Evolutionary conservation across 2,888 invertebrate genomes (phyloP), one percentile per base, ranked within the genome.

Genomic region (Lottia gigantea): DNA sequence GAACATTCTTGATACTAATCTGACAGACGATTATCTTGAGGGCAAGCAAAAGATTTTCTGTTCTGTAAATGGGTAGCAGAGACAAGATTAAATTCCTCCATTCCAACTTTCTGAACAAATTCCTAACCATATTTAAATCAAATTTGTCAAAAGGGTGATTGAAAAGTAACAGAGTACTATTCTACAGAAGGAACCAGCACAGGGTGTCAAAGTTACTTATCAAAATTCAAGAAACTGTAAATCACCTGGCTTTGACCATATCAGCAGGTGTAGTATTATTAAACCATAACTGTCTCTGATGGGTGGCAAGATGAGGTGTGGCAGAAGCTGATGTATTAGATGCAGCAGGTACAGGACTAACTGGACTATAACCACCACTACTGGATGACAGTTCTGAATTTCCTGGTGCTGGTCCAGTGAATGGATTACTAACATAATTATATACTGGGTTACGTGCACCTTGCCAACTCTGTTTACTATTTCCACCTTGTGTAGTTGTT

Each of bases 301-400:
- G 55, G 11, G 11, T 19, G 55, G 55, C 55, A 55, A 55, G 55
- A 55, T 23, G 19, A 19, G 55, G 55, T 23, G 19, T 55, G 23
- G 55, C 40, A 46, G 62, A 40, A 19, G 62, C 31, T 26, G 71
- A 62, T 62, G 31, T 66, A 49, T 47, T 46, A 31, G 67, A 46
- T 15, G 46, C 25, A 15, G 46, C 46, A 55, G 55, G 64, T 16
- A 70, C 83, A 14, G 83, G 83, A 26, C 81, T 83, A 71, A 83
- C 81, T 12, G 83, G 83, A 66, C 82, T 82, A 64, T 55, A 55
- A 55, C 23, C 55, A 40, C 40, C 40, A 66, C 81, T 81, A 40
- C 77, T 76, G 12, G 81, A 79, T 11, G 82, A 81, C 19, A 69
- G 73, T 31, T 80, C 78, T n/a, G 72, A 72, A 64, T 61, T 64